A percentile compares a stretch with the other conserved stretches of the same genome.
These are phyloP conservation scores for Aythya baeri DNA, from an alignment of 2,113 vertebrate species.

Conservation along the genomic window DNA sequence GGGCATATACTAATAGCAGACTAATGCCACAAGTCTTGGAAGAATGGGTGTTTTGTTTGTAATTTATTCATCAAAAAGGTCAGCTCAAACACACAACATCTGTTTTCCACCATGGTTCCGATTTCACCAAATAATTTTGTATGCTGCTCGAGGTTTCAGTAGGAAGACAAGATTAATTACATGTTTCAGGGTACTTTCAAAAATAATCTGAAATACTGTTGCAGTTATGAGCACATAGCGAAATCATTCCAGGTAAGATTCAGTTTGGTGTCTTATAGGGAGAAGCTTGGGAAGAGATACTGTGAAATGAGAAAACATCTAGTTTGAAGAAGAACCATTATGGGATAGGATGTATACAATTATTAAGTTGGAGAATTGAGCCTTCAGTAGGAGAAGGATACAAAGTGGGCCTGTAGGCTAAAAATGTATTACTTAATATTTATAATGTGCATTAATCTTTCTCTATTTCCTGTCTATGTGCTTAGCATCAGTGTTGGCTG, in stretches of 20 bases:
- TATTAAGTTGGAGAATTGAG: neutral
- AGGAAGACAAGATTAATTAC: neutral
- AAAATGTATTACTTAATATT: neutral
- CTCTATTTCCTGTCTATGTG: neutral
- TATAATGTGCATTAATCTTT: neutral
- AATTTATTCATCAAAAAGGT: conserved; percentile 46
- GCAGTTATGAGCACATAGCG: neutral
- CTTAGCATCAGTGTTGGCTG: neutral
- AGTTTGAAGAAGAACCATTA: neutral
- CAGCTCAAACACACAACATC: neutral
- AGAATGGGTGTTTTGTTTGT: neutral
- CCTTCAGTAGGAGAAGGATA: neutral
- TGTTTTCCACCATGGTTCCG: neutral
- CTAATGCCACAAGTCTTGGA: neutral
- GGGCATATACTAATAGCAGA: neutral
- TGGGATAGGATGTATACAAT: neutral
- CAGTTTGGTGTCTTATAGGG: neutral
- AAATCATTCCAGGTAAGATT: neutral
- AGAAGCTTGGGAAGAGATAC: neutral
- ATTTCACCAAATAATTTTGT: neutral
- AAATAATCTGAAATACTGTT: neutral
- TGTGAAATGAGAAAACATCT: neutral
- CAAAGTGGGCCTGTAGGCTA: neutral
- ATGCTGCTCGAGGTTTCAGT: neutral
- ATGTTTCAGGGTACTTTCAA: neutral